Base-by-base conservation (phyloP, 2,113 vertebrate genomes). In the Prionailurus bengalensis region DNA sequence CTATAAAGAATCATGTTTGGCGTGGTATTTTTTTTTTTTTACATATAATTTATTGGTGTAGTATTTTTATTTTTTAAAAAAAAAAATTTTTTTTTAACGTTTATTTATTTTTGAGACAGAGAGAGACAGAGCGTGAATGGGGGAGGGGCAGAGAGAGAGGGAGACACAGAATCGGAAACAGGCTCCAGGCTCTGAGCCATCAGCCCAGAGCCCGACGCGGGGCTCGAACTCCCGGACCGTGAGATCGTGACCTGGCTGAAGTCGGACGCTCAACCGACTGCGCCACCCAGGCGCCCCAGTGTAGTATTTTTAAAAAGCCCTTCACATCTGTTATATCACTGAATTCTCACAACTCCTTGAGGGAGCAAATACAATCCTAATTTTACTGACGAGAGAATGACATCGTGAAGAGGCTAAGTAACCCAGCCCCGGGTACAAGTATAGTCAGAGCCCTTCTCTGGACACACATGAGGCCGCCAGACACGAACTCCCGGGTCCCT, bases 291-390 rank as follows among this genome's bases (percentile, higher is more conserved):
- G 36, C 36, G 36, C 36, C 36, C 36, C 36, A 36, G 65, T n/a
- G 80, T 0, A 7, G 17, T 55, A 71, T 70, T 94, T 94, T 53
- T 3, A 31, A 65, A 53, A 94, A 80, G 31, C 55, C 81, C 79
- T 95, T 91, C 31, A 51, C 5, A 53, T 55, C n/a, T 25, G 65
- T 12, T 53, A 5, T 53, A 71, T 21, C 65, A 71, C n/a, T 84
- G 89, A 74, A 95, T 76, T 76, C 58, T 84, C 27, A 70, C 27
- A 91, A n/a, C n/a, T 31, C 81, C 89, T n/a, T 66, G 53, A 78
- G 70, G 84, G 5, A 21, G 70, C 25, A 29, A 39, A 58, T 39
- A 66, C 31, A n/a, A 61, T 19, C 36, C 39, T 53, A 85, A 76
- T 93, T 93, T 74, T 71, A 76, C 36, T 66, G 19, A 51, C 68